A percentile compares a stretch with the other conserved stretches of the same genome.
Conservation (phyloP, 1,140 invertebrate species). For the Chionoecetes opilio region DNA sequence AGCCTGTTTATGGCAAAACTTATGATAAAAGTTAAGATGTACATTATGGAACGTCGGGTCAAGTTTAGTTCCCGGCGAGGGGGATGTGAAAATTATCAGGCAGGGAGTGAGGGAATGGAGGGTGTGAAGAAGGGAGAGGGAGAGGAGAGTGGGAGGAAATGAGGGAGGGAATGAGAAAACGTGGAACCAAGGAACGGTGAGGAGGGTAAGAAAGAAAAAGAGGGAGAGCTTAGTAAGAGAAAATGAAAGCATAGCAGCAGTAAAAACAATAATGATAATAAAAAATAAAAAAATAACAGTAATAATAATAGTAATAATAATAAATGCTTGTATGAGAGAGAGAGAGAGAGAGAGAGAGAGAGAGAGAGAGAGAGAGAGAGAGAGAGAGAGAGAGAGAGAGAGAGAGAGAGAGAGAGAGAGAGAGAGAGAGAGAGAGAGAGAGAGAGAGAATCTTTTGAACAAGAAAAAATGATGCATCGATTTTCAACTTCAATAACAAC, state of each 20-base stretch:
- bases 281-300: too few relatives aligned
- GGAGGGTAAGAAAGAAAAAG: background rate
- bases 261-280: too few relatives aligned
- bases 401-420: too few relatives aligned
- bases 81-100: background rate
- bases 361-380: slow-evolving; percentile 14
- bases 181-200: background rate
- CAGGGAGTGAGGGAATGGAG: background rate
- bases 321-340: too few relatives aligned
- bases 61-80: background rate
- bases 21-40: slow-evolving; percentile 22
- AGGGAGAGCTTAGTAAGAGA: background rate
- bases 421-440: too few relatives aligned
- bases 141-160: background rate
- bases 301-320: too few relatives aligned
- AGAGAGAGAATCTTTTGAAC: too few relatives aligned
- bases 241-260: too few relatives aligned
- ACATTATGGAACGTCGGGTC: background rate
- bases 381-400: background rate
- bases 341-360: too few relatives aligned
- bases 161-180: background rate
- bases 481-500: background rate
- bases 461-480: too few relatives aligned
- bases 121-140: background rate
- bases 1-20: background rate